Conservation (phyloP, 2,797 vertebrate species). For the Megaceryle alcyon region DNA sequence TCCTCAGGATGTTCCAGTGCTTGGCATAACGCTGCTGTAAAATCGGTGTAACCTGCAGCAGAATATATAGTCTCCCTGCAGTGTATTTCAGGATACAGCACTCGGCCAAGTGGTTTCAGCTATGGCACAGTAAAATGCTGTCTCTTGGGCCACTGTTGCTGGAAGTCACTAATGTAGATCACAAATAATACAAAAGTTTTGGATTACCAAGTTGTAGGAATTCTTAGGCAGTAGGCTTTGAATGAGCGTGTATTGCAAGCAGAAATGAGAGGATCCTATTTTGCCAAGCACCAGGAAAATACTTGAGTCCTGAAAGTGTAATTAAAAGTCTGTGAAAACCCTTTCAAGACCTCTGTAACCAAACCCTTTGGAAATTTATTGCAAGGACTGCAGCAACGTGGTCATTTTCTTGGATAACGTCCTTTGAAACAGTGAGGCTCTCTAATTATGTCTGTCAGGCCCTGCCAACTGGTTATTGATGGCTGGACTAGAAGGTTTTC, state of each 20-base stretch:
- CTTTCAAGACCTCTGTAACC: constrained; percentile 32
- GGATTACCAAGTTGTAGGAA: constrained; percentile 11
- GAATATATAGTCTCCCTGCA: constrained; percentile 12
- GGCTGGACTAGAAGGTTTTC: background rate
- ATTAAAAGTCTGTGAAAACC: constrained; percentile 49
- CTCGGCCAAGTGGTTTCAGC: constrained; percentile 40
- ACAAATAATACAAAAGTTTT: constrained; percentile 42
- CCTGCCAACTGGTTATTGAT: constrained; percentile 9
- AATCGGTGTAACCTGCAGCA: constrained; percentile 51
- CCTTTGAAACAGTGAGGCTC: constrained; percentile 32
- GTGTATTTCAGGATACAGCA: constrained; percentile 33
- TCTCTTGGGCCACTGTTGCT: constrained; percentile 57
- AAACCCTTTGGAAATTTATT: constrained; percentile 32
- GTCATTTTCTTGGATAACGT: constrained; percentile 40
- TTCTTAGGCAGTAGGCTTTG: constrained; percentile 21
- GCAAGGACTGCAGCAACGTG: background rate
- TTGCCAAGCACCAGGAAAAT: constrained; percentile 43
- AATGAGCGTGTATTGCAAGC: background rate
- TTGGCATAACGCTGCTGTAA: constrained; percentile 33
- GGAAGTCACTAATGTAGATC: constrained; percentile 66
- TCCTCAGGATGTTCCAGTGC: constrained; percentile 23
- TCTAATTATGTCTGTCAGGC: constrained; percentile 30
- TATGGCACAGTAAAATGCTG: constrained; percentile 40
- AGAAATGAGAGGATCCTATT: constrained; percentile 28
- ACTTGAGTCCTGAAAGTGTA: constrained; percentile 7